A percentile compares a stretch with the other conserved stretches of the same genome.
These are phyloP conservation scores for Apamea crenata DNA, from an alignment of 2,888 invertebrate genomes.

Conservation along the genomic window DNA sequence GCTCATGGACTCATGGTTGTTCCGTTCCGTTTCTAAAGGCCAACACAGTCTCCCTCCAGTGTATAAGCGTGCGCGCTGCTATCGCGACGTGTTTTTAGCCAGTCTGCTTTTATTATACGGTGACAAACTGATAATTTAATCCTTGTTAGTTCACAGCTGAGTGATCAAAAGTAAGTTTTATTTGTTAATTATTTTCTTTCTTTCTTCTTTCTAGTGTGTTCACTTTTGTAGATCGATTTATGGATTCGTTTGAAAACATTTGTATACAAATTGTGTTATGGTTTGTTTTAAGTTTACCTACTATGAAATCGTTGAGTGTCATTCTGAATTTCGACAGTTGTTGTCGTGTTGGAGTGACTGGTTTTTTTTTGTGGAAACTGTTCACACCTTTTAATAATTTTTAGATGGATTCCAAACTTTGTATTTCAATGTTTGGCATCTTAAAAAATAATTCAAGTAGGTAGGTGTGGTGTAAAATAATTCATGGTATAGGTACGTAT, in stretches of 20 bases:
- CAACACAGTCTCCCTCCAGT: slow-evolving; percentile 52
- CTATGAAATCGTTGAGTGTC: background rate
- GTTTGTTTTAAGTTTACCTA: background rate
- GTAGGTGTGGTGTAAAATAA: background rate
- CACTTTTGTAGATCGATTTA: slow-evolving; percentile 18
- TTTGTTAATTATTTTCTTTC: slow-evolving; percentile 17
- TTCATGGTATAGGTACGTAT: background rate
- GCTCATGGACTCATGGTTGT: slow-evolving; percentile 43
- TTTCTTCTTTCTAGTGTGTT: background rate
- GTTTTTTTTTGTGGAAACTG: background rate
- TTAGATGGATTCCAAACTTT: background rate
- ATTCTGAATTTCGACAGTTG: no score
- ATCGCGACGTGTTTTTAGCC: slow-evolving; percentile 59
- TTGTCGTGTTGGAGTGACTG: slow-evolving; percentile 1
- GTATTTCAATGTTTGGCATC: background rate
- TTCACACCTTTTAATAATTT: background rate
- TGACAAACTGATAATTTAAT: slow-evolving; percentile 57
- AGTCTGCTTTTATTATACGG: slow-evolving; percentile 39
- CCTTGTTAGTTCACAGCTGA: slow-evolving; percentile 36
- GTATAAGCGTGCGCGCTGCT: slow-evolving; percentile 61
- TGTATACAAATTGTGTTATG: background rate
- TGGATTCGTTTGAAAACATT: background rate
- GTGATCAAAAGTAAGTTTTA: slow-evolving; percentile 51
- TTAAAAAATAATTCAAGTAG: background rate
- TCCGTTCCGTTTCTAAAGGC: slow-evolving; percentile 42